These are phyloP conservation scores for Nymphalis io DNA, from an alignment of 1,140 invertebrate genomes.

Conservation along the genomic window DNA sequence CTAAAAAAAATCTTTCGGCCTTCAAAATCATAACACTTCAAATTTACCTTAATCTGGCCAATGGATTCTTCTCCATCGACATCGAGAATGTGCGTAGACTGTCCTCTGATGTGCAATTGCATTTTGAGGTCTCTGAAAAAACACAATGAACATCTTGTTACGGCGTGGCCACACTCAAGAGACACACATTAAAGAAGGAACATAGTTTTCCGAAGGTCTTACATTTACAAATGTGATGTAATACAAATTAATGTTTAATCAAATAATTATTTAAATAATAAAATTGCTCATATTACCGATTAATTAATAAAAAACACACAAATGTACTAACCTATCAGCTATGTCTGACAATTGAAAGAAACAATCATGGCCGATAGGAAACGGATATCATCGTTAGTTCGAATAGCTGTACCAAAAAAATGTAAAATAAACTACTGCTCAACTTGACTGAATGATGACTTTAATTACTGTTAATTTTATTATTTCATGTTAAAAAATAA, in stretches of 20 bases:
- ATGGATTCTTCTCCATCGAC: conserved; percentile 76
- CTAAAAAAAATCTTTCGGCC: background rate
- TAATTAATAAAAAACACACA: conserved; percentile 32
- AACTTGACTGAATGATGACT: too few relatives aligned
- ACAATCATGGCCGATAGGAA: conserved; percentile 69
- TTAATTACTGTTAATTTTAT: too few relatives aligned
- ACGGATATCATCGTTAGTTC: conserved; percentile 39
- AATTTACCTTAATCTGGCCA: conserved; percentile 76
- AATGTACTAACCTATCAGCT: conserved; percentile 70
- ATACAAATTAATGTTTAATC: background rate
- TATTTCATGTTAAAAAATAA: too few relatives aligned
- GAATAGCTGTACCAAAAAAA: conserved; percentile 30
- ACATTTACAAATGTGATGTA: background rate
- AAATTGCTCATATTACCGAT: conserved; percentile 21
- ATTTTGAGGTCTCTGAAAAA: conserved; percentile 73
- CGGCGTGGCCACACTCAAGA: conserved; percentile 58
- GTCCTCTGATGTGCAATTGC: conserved; percentile 80
- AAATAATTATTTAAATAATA: background rate
- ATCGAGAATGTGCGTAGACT: conserved; percentile 77
- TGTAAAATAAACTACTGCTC: too few relatives aligned
- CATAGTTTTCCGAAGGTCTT: background rate
- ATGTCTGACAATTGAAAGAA: conserved; percentile 76
- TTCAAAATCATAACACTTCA: background rate
- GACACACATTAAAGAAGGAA: background rate
- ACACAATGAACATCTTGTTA: conserved; percentile 43